These are phyloP conservation scores for Sericinus montela DNA, from an alignment of 2,888 invertebrate species.

Conservation along the genomic window DNA sequence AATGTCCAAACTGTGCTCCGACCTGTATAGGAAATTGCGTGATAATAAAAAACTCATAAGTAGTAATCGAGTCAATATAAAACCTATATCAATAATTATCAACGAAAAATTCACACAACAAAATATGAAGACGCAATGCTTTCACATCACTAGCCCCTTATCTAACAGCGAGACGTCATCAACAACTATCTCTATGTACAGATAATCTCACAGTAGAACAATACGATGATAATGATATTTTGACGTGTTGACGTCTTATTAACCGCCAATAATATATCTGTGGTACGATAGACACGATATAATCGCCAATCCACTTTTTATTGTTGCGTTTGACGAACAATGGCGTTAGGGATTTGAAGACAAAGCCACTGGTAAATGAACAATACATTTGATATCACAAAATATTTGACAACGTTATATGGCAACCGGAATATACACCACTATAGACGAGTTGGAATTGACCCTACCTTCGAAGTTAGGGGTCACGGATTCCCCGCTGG, in stretches of 20 bases:
- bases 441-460: no score
- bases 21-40: no score
- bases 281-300: slow-evolving; percentile 23
- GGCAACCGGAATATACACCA: no score
- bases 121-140: not conserved
- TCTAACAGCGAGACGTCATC: slow-evolving; percentile 15
- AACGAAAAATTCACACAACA: not conserved
- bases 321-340: slow-evolving; percentile 10
- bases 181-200: slow-evolving; percentile 23
- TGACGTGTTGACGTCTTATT: slow-evolving; percentile 57
- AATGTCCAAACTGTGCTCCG: no score
- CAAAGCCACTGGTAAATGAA: not conserved
- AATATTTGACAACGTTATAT: not conserved
- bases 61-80: no score
- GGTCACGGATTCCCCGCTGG: no score
- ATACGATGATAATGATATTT: slow-evolving; percentile 45
- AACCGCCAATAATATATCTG: slow-evolving; percentile 28
- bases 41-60: no score
- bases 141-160: slow-evolving; percentile 15
- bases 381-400: not conserved
- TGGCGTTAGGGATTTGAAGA: slow-evolving; percentile 2
- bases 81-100: no score
- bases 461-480: no score
- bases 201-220: slow-evolving; percentile 36
- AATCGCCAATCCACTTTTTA: slow-evolving; percentile 21